phyloP scores from a whole-genome alignment of 2,888 invertebrate species.

The Lasioglossum pauxillum region DNA sequence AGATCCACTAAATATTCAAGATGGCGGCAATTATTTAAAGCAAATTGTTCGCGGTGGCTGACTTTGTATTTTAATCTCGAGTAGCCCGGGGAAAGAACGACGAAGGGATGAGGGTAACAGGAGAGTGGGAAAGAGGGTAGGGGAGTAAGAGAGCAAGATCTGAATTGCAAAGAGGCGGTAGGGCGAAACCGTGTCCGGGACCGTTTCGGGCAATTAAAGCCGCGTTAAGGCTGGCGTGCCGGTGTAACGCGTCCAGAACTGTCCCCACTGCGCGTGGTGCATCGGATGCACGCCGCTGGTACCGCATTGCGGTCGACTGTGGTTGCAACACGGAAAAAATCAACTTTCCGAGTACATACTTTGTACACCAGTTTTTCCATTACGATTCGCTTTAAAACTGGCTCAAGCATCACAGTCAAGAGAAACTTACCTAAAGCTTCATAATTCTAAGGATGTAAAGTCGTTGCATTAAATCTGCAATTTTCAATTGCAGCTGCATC shows the following conservation, averaged over 20 bases:
- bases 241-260: background rate
- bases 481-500: background rate
- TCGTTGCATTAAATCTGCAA: background rate
- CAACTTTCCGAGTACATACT: background rate
- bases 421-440: background rate
- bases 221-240: conserved; percentile 32
- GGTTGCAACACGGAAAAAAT: background rate
- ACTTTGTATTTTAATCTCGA: conserved; percentile 47
- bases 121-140: background rate
- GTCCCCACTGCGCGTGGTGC: background rate
- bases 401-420: background rate
- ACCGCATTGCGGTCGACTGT: conserved; percentile 41
- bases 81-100: background rate
- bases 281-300: conserved; percentile 12
- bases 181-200: conserved; percentile 42
- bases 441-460: background rate
- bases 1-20: conserved; percentile 58
- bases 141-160: conserved; percentile 43
- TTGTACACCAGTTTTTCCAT: background rate
- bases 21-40: conserved; percentile 58
- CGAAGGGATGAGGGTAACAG: background rate
- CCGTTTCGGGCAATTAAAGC: conserved; percentile 62
- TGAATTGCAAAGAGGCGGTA: conserved; percentile 63
- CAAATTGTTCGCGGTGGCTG: conserved; percentile 48
- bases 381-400: background rate